Conservation (phyloP, 2,888 invertebrate genomes). For the Thelaira solivaga region DNA sequence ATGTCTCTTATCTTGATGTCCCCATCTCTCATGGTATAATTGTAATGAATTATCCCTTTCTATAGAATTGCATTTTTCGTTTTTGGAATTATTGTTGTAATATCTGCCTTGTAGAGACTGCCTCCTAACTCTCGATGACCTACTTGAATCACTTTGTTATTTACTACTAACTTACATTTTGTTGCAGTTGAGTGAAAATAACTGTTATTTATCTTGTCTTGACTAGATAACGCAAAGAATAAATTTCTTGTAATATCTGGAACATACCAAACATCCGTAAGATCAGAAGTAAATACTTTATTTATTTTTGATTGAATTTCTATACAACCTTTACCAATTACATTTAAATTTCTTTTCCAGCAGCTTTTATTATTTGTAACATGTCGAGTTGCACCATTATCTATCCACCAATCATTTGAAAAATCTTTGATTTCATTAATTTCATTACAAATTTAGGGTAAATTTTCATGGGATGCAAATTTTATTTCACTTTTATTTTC, state of each 20-base stretch:
- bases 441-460: neutral
- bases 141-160: neutral
- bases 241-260: neutral
- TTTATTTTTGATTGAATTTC: too few relatives aligned
- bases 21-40: neutral
- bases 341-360: neutral
- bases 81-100: neutral
- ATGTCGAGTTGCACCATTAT: conserved; percentile 23
- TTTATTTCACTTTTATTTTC: neutral
- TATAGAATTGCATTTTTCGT: too few relatives aligned
- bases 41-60: too few relatives aligned
- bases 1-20: too few relatives aligned
- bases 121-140: neutral
- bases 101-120: neutral
- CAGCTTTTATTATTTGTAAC: conserved; percentile 2
- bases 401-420: conserved; percentile 14
- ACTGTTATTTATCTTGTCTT: neutral
- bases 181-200: neutral
- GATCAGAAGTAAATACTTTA: too few relatives aligned
- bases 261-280: too few relatives aligned
- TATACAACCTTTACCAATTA: neutral
- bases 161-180: neutral
- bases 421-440: neutral
- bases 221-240: neutral
- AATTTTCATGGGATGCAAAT: neutral